These are phyloP conservation scores for Poecilia velifera DNA, from an alignment of 2,797 vertebrate genomes.

Conservation along the genomic window DNA sequence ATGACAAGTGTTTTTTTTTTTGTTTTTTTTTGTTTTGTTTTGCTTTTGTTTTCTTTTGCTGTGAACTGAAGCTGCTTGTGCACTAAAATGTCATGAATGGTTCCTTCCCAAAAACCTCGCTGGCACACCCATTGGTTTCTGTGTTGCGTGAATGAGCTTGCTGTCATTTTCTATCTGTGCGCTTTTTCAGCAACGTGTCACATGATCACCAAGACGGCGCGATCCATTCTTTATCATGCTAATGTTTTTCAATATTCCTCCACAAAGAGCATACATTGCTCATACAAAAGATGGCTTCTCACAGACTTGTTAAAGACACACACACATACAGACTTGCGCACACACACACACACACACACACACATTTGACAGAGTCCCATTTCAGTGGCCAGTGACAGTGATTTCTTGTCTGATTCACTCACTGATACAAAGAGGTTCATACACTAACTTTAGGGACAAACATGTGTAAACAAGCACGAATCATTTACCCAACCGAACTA, in stretches of 20 bases:
- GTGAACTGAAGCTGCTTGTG: slow-evolving; percentile 54
- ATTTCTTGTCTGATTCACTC: slow-evolving; percentile 73
- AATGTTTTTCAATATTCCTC: slow-evolving; percentile 81
- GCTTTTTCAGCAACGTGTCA: slow-evolving; percentile 81
- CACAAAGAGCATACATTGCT: slow-evolving; percentile 88
- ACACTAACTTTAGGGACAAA: slow-evolving; percentile 3
- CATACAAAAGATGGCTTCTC: slow-evolving; percentile 84
- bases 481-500: slow-evolving; percentile 9
- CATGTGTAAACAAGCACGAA: slow-evolving; percentile 6
- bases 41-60: slow-evolving; percentile 11
- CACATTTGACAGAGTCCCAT: slow-evolving; percentile 58
- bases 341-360: slow-evolving; percentile 20
- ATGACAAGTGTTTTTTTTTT: slow-evolving; percentile 44
- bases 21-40: not conserved
- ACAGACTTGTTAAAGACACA: slow-evolving; percentile 52
- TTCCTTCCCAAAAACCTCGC: slow-evolving; percentile 63
- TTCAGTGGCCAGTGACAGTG: slow-evolving; percentile 74
- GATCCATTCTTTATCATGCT: slow-evolving; percentile 91
- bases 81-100: slow-evolving; percentile 47
- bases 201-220: slow-evolving; percentile 80
- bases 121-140: slow-evolving; percentile 66
- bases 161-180: slow-evolving; percentile 80
- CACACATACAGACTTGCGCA: not conserved
- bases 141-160: slow-evolving; percentile 69
- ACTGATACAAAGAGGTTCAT: slow-evolving; percentile 53